Evolutionary conservation across 2,888 invertebrate genomes (phyloP).

Genomic region (Heteropelma amictum): DNA sequence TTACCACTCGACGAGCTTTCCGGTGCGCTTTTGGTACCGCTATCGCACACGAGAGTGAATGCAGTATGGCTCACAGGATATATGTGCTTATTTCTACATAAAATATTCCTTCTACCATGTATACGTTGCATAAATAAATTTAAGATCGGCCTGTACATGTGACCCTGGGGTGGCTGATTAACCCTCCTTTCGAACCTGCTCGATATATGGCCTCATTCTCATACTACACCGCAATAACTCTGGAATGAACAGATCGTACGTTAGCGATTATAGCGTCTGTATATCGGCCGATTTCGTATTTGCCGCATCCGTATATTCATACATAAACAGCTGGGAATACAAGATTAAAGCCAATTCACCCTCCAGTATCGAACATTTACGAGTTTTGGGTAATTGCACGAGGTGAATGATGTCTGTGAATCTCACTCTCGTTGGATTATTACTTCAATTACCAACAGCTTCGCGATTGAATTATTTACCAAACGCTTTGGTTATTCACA

Average conservation of each 20-base stretch:
- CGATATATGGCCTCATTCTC: neutral
- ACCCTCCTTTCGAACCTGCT: neutral
- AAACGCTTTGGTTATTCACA: no score
- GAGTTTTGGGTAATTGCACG: conserved; percentile 18
- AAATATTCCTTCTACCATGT: conserved; percentile 43
- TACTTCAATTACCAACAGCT: no score
- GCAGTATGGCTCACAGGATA: conserved; percentile 18
- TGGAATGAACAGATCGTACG: conserved; percentile 20
- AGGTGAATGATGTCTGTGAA: conserved; percentile 5
- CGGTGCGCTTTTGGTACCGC: conserved; percentile 12
- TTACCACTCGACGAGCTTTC: neutral
- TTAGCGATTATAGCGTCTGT: conserved; percentile 15
- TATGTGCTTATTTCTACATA: conserved; percentile 12
- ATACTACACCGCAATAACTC: neutral
- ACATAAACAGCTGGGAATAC: neutral
- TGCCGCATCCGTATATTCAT: conserved; percentile 18
- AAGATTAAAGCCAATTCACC: conserved; percentile 22
- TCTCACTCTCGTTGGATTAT: no score
- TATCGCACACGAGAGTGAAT: conserved; percentile 45
- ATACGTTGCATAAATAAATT: conserved; percentile 53
- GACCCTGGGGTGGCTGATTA: conserved; percentile 3
- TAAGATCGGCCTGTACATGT: conserved; percentile 43
- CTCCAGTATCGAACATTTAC: conserved; percentile 27
- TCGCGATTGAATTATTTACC: no score
- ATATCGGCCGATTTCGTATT: conserved; percentile 10